Evolutionary conservation across 2,113 vertebrate species (phyloP).

Genomic region (Corythaixoides concolor): DNA sequence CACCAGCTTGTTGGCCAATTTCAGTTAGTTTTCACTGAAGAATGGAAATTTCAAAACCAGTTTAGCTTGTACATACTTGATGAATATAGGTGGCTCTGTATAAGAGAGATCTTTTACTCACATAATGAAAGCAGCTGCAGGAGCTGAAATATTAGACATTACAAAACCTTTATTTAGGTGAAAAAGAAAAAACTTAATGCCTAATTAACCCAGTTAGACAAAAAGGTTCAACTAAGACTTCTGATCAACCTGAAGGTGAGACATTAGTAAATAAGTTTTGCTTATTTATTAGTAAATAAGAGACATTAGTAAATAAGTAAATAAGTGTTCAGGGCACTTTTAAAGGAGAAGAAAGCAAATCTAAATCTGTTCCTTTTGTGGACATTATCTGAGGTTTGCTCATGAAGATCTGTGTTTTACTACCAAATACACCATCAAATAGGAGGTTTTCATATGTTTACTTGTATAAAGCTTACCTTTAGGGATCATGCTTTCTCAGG

Average conservation of each 20-base stretch:
- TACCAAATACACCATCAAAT: background rate
- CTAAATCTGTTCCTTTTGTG: background rate
- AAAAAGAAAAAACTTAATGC: conserved; percentile 8
- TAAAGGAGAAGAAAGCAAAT: background rate
- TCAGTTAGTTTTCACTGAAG: background rate
- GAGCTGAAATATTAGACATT: background rate
- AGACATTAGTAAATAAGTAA: background rate
- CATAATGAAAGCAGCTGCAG: background rate
- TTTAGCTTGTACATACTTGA: background rate
- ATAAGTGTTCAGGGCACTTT: background rate
- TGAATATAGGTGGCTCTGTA: background rate
- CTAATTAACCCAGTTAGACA: background rate
- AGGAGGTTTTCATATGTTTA: background rate
- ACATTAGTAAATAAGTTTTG: background rate
- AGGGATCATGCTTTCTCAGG: background rate
- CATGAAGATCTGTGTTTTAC: background rate
- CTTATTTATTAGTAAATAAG: background rate
- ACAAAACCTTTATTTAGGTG: background rate
- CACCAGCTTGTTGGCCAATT: background rate
- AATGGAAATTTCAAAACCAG: background rate
- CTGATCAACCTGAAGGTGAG: background rate
- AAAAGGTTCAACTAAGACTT: background rate
- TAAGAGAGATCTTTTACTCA: background rate
- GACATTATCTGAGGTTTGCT: background rate
- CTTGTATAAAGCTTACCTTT: background rate